A percentile compares a stretch with the other conserved stretches of the same genome.
phyloP scores from a whole-genome alignment of 53 echinoderm and acorn worm genomes.

The Astropecten irregularis region DNA sequence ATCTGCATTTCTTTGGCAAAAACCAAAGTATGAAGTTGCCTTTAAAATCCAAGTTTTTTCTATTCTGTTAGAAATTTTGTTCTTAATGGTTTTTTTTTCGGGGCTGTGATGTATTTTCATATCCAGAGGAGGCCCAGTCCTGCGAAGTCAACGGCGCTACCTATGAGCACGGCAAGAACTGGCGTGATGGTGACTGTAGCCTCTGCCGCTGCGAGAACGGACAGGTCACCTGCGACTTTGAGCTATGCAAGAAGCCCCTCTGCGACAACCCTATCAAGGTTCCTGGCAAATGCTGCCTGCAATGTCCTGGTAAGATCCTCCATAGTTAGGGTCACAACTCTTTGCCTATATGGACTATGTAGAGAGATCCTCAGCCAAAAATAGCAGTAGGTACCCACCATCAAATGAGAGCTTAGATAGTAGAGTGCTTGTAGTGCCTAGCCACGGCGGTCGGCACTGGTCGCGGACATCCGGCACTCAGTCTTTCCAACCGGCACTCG shows the following conservation, averaged over 20 bases:
- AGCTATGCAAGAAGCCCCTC: slow-evolving; percentile 60
- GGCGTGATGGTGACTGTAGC: slow-evolving; percentile 64
- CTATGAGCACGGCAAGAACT: slow-evolving; percentile 64
- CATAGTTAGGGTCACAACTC: background rate
- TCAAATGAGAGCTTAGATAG: background rate
- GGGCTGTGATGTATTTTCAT: too few relatives aligned
- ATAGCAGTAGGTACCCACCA: background rate
- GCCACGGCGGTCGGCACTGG: too few relatives aligned
- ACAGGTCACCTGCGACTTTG: slow-evolving; percentile 69
- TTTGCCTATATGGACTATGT: background rate
- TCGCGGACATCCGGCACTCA: too few relatives aligned
- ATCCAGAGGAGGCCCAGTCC: slow-evolving; percentile 31
- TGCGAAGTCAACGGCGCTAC: slow-evolving; percentile 35
- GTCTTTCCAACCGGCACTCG: background rate
- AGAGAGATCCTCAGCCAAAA: too few relatives aligned
- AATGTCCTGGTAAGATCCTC: slow-evolving; percentile 37
- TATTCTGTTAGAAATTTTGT: too few relatives aligned
- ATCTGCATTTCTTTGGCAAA: too few relatives aligned
- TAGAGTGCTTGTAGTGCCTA: background rate
- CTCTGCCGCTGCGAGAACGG: slow-evolving; percentile 75
- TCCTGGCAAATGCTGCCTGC: slow-evolving; percentile 75
- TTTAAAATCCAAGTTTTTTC: too few relatives aligned
- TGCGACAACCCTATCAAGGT: slow-evolving; percentile 72
- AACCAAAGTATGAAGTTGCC: too few relatives aligned
- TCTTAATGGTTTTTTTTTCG: too few relatives aligned